phyloP scores from a whole-genome alignment of 2,797 vertebrate genomes.

The Mormyrops boulengeri region DNA sequence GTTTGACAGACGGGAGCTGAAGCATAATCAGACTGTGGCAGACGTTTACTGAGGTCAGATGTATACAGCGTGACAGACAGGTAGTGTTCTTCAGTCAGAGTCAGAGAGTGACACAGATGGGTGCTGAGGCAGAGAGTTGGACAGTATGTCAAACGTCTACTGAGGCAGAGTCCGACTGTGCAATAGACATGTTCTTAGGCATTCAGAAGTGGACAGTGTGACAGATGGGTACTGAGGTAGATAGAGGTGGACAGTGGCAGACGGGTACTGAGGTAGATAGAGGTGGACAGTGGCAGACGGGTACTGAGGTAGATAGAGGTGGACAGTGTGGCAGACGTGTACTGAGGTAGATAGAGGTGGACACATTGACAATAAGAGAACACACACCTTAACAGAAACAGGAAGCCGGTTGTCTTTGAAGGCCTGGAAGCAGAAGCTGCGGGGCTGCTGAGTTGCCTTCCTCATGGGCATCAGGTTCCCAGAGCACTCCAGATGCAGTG shows the following conservation, averaged over 20 bases:
- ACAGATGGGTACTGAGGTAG: neutral
- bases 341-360: neutral
- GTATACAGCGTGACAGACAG: neutral
- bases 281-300: no score
- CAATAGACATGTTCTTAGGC: conserved; percentile 25
- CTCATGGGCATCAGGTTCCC: conserved; percentile 90
- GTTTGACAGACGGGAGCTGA: neutral
- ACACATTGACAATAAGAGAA: neutral
- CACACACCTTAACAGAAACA: conserved; percentile 82
- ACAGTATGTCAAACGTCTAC: neutral
- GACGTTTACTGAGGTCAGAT: neutral
- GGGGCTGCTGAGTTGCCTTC: conserved; percentile 86
- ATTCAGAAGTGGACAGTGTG: neutral
- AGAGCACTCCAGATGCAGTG: conserved; percentile 85
- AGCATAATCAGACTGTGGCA: no score
- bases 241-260: neutral
- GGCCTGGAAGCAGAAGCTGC: conserved; percentile 92
- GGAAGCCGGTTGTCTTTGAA: conserved; percentile 87
- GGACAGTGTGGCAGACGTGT: no score
- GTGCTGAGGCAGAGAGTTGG: conserved; percentile 26
- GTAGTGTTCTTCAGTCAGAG: neutral
- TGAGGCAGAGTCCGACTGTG: neutral
- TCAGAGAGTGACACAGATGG: neutral
- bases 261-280: neutral
- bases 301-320: no score